Evolutionary conservation across 2,113 vertebrate genomes (phyloP).

Genomic region (Odocoileus hemionus): DNA sequence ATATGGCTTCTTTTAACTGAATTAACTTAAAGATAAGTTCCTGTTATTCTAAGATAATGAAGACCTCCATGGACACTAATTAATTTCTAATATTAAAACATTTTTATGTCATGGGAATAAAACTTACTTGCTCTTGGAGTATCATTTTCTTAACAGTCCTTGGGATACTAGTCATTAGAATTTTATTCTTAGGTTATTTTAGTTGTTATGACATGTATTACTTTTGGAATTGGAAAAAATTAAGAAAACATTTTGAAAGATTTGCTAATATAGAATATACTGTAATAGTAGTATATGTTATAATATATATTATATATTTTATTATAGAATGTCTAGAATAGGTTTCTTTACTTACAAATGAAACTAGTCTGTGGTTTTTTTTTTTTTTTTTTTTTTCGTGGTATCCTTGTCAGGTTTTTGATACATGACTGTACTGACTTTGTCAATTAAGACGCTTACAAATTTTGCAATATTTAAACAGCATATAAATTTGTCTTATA

Average conservation of each 20-base stretch:
- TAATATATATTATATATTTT: background rate
- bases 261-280: background rate
- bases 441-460: background rate
- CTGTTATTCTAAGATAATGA: background rate
- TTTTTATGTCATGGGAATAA: background rate
- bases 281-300: background rate
- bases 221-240: background rate
- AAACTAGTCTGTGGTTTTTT: background rate
- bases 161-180: background rate
- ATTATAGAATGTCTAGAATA: background rate
- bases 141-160: background rate
- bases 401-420: background rate
- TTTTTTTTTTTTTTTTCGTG: background rate
- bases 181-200: background rate
- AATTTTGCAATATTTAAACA: background rate
- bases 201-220: background rate
- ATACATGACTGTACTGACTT: background rate
- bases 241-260: background rate
- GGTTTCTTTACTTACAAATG: background rate
- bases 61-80: background rate
- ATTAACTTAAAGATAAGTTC: background rate
- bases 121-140: accelerated
- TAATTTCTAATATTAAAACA: background rate
- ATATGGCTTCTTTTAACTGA: background rate
- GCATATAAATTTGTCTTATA: background rate